Base-by-base conservation (phyloP, 2,888 invertebrate species). In the Cryptus viduatorius region DNA sequence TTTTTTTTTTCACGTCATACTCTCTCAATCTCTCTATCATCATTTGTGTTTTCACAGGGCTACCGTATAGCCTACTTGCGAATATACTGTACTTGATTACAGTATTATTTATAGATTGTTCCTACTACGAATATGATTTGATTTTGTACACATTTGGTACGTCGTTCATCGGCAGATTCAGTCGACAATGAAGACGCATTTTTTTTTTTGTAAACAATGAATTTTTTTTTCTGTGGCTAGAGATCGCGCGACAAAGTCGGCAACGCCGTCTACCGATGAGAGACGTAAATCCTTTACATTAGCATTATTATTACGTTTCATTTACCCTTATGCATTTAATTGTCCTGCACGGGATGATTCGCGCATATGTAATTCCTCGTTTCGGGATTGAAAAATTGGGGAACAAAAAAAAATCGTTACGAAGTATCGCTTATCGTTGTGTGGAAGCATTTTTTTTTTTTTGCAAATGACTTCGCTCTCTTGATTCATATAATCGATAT, bases 101-200 rank as follows among this genome's bases (percentile, higher is more conserved):
- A 83, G 80, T 72, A 77, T 88, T 85, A 87, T 88, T 37, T 88
- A 89, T 88, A 89, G 88, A 89, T 87, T 88, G 90, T 92, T 92
- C 87, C 83, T 83, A 87, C 90, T 91, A 92, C 88, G 88, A 89
- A 91, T 92, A 91, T 86, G 90, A 91, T 90, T 93, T 91, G 90
- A 91, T 92, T 93, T 87, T 87, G 87, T 86, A 87, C 86, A 87
- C 85, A 79, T 75, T 79, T 68, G 72, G 78, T 83, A 69, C 83
- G 64, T 73, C 89, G 86, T 89, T 89, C 90, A 90, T 88, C 88
- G 89, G 89, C 90, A 89, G 89, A 90, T 81, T 83, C 89, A 73
- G 67, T 83, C 85, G 83, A 86, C 77, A 67, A 73, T 67, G 50
- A 82, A 64, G 53, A 46, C 56, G 14, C 19, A 37, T 78, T 72